phyloP scores from a whole-genome alignment of 2,113 vertebrate genomes.

The Pomatostomus ruficeps region DNA sequence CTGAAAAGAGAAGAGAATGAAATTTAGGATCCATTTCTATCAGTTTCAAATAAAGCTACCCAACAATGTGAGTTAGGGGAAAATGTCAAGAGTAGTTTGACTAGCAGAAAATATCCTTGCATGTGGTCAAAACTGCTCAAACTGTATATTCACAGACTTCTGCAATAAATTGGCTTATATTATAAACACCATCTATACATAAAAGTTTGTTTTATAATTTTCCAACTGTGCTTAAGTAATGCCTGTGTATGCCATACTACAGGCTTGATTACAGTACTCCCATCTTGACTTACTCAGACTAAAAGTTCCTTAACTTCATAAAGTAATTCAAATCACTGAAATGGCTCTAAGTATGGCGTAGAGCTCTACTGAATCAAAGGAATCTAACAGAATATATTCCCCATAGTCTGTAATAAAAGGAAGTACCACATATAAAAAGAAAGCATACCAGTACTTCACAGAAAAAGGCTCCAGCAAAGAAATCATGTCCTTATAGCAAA shows the following conservation, averaged over 20 bases:
- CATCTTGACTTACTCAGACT: not conserved
- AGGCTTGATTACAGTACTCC: not conserved
- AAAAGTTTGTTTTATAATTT: not conserved
- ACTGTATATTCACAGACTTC: not conserved
- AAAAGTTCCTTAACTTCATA: not conserved
- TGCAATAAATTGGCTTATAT: not conserved
- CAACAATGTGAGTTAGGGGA: not conserved
- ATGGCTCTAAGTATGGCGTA: not conserved
- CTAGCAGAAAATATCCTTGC: not conserved
- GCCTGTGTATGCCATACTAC: not conserved
- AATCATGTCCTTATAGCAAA: not conserved
- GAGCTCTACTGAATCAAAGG: not conserved
- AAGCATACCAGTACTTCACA: not conserved
- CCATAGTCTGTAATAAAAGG: not conserved
- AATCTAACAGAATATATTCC: not conserved
- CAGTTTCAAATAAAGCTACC: not conserved
- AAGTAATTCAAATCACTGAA: not conserved
- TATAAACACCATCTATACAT: not conserved
- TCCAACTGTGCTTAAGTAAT: not conserved
- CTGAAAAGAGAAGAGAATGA: not conserved
- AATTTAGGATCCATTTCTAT: not conserved
- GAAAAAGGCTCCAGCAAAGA: not conserved
- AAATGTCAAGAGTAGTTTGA: not conserved
- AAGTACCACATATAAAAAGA: not conserved
- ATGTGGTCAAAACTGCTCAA: not conserved